Conservation (phyloP, 2,113 vertebrate genomes). For the Nothocercus julius region DNA sequence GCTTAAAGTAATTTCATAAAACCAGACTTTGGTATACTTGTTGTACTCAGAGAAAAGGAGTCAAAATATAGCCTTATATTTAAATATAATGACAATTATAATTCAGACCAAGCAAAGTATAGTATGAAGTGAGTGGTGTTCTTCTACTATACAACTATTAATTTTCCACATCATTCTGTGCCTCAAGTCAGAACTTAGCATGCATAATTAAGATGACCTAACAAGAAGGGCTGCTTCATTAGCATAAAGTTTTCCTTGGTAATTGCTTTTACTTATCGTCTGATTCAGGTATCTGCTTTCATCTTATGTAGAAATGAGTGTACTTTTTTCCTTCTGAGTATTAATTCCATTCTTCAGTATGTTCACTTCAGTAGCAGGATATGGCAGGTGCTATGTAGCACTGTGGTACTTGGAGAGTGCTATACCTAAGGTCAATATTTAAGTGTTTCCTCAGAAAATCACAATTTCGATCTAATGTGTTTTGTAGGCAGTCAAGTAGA, state of each 20-base stretch:
- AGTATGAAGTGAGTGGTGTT: conserved; percentile 69
- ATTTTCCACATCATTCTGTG: conserved; percentile 71
- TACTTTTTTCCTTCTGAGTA: conserved; percentile 57
- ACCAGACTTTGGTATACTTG: background rate
- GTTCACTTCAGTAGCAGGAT: background rate
- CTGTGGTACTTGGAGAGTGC: background rate
- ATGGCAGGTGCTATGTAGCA: background rate
- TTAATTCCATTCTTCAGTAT: conserved; percentile 47
- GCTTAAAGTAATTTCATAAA: background rate
- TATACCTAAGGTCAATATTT: conserved; percentile 10
- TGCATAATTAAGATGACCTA: conserved; percentile 85
- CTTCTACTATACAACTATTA: conserved; percentile 71
- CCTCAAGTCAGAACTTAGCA: conserved; percentile 80
- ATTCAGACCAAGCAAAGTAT: conserved; percentile 3
- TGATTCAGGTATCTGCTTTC: conserved; percentile 77
- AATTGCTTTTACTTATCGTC: conserved; percentile 82
- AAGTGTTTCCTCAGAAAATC: background rate
- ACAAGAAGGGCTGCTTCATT: conserved; percentile 81
- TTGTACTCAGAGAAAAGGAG: background rate
- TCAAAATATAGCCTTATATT: background rate
- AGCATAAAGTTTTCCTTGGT: conserved; percentile 81
- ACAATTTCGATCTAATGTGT: background rate
- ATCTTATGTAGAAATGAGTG: conserved; percentile 70
- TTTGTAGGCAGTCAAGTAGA: background rate
- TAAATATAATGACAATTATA: background rate